Base-by-base conservation (phyloP, 2,797 vertebrate species). In the Austrolebias charrua region DNA sequence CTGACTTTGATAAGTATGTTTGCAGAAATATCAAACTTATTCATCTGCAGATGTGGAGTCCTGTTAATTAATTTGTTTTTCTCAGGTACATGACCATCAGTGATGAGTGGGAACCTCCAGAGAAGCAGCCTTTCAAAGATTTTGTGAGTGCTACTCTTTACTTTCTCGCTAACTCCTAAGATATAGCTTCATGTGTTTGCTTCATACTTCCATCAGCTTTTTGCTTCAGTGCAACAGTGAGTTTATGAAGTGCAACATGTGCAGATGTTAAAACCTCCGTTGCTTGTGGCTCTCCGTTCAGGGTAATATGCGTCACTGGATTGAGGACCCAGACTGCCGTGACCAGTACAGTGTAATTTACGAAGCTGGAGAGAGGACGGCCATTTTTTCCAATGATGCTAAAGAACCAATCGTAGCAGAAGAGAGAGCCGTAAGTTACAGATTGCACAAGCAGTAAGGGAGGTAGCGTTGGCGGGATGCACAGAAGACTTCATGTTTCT, bases 261-360 rank as follows among this genome's bases (percentile, higher is more conserved):
- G 6, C 7, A 40, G 57, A 20, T 42, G 14, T 5, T 20, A 10
- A 29, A 13, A 16, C 1, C 14, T 6, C 5, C 9, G 7, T 33
- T 55, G 56, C 67, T 5, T 18, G 0, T 35, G 6, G 71, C 18
- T 78, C 6, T 79, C 20, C 67, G 10, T 50, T 44, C 53, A 99
- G 98, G 98, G 98, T 2, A 99, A 99, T 75, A 90, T 99, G 52
- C 94, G 96, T 0, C 98, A 99, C 69, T 99, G 98, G 97, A 86
- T 96, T n/a, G 98, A 99, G 82, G 98, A 99, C 57, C 73, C 93
- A 0, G 98, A 99, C 18, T 99, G 98, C 45, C 94, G 97, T 57
- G 98, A 99, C 89, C 98, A 99, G 79, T 99, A 96, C 86, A 99
- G 98, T 19, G 96, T 99, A 53, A 99, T 99, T 76, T 99, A 95